Conservation (phyloP, 2,797 vertebrate genomes). For the Notamacropus eugenii region DNA sequence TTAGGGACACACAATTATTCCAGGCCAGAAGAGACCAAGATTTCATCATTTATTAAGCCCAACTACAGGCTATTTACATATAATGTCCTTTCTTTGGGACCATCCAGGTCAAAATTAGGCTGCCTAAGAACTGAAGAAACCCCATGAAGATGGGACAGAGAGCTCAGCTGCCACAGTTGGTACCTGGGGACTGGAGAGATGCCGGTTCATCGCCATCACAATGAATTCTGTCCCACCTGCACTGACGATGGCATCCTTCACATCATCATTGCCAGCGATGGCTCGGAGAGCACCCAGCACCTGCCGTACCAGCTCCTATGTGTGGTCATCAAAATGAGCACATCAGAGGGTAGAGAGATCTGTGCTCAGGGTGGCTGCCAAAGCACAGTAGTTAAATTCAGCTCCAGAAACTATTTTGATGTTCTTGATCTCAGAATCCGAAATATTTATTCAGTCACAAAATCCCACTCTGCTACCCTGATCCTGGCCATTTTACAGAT, state of each 20-base stretch:
- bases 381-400: not conserved
- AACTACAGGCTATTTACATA: not conserved
- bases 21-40: not conserved
- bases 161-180: not conserved
- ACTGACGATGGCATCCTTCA: conserved; percentile 93
- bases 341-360: not conserved
- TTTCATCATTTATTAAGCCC: not conserved
- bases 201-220: conserved; percentile 91
- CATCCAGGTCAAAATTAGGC: not conserved
- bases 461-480: not conserved
- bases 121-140: not conserved
- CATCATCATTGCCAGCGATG: conserved; percentile 94
- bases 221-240: conserved; percentile 92
- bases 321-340: rapidly evolving
- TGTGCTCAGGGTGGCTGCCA: not conserved
- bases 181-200: conserved; percentile 91
- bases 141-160: not conserved
- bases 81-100: not conserved
- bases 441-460: not conserved
- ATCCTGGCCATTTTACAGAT: not conserved
- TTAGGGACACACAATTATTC: not conserved
- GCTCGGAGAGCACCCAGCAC: conserved; percentile 91
- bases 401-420: not conserved
- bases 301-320: conserved; percentile 94
- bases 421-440: not conserved